Evolutionary conservation across 2,888 invertebrate genomes (phyloP), one percentile per base, ranked within the genome.

Genomic region (Sinohyriopsis cumingii): DNA sequence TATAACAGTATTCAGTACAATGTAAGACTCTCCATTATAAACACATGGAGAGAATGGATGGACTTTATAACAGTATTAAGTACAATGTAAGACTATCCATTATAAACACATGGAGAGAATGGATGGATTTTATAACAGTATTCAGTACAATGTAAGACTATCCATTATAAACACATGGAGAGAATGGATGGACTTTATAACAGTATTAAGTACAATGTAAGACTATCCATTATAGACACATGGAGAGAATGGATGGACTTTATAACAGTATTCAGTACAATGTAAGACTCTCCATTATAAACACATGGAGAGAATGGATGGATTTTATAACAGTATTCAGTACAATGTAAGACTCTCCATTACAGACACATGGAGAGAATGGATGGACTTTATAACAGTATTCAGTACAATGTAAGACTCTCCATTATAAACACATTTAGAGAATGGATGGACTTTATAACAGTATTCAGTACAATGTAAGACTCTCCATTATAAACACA

Each of bases 381-480:
- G 45, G 45, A 45, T 15, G 15, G 0, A 45, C 15, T 3, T 12
- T 15, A 15, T 3, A 45, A 45, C 45, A 15, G 3, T 45, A 68
- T 75, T 70, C 15, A 75, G 67, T 33, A 75, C 61, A 33, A 75
- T 75, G 68, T 75, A 75, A 1, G 75, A 75, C 53, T 75, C 75
- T 20, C 75, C 15, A 45, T 15, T 45, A 45, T 15, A 45, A 15
- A 45, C 15, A 15, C 3, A 45, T 45, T 12, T 3, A 45, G 15
- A 3, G 9, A 45, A 45, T 45, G 45, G 45, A 45, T 15, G 15
- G 0, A 45, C 15, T 3, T 12, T 15, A 15, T 3, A 45, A 45
- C 45, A 15, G 3, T 45, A 68, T 75, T 70, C 15, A 75, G 67
- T 33, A 75, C 61, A 33, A 75, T 75, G 68, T 75, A 75, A 1